A percentile compares a stretch with the other conserved stretches of the same genome.
phyloP scores from a whole-genome alignment of 2,888 invertebrate species.

The Selenia dentaria region DNA sequence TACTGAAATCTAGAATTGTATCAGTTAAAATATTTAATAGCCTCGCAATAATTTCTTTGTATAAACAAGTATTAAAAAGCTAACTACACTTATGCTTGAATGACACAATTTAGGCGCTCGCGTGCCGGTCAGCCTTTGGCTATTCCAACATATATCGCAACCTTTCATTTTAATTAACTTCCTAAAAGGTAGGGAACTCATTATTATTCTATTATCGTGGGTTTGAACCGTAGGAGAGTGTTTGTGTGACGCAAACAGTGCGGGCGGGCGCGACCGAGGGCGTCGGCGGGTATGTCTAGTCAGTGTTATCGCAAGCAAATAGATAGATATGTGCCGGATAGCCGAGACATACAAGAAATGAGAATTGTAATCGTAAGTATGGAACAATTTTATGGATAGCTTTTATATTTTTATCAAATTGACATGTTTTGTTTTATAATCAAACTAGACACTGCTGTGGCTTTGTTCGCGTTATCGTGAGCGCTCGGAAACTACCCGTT shows the following conservation, averaged over 20 bases:
- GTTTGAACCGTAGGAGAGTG: constrained; percentile 50
- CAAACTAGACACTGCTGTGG: constrained; percentile 4
- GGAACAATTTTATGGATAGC: too few relatives aligned
- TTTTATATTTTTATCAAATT: too few relatives aligned
- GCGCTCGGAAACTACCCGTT: too few relatives aligned
- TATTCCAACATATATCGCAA: constrained; percentile 13
- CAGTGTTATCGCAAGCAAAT: constrained; percentile 71
- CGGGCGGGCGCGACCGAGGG: constrained; percentile 71
- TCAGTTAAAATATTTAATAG: too few relatives aligned
- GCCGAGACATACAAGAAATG: constrained; percentile 12
- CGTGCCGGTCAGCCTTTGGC: constrained; percentile 8
- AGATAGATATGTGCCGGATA: constrained; percentile 46
- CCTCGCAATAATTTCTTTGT: too few relatives aligned
- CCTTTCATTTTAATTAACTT: constrained; percentile 21
- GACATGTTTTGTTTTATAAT: too few relatives aligned
- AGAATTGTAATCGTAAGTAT: neutral
- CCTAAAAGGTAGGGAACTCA: constrained; percentile 23
- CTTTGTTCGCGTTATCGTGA: too few relatives aligned
- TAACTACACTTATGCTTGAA: neutral
- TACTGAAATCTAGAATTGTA: too few relatives aligned
- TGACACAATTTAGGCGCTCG: constrained; percentile 5
- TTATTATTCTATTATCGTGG: constrained; percentile 37
- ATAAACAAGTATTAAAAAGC: too few relatives aligned
- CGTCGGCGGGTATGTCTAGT: constrained; percentile 57
- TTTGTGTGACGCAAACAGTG: constrained; percentile 63